Percentiles rank a stretch among this genome's conserved stretches.
Conservation (phyloP, 2,888 invertebrate genomes). For the Apantesis nais region DNA sequence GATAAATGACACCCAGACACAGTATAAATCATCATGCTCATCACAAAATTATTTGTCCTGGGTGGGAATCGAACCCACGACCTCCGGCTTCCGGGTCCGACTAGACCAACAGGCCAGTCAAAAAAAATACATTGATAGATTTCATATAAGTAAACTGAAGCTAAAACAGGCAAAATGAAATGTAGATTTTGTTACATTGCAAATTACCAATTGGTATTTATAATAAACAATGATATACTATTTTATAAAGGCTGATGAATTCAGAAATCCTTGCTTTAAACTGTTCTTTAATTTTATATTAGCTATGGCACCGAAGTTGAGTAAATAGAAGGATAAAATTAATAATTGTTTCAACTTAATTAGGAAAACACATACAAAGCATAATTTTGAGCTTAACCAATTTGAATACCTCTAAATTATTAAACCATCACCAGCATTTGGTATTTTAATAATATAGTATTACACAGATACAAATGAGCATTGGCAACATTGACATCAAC, state of each 20-base stretch:
- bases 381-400: slow-evolving; percentile 36
- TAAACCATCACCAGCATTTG: slow-evolving; percentile 49
- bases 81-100: too few species aligned
- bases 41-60: too few species aligned
- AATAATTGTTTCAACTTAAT: slow-evolving; percentile 33
- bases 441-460: slow-evolving; percentile 32
- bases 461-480: slow-evolving; percentile 29
- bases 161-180: neutral
- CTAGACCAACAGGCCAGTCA: too few species aligned
- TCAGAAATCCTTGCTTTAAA: neutral
- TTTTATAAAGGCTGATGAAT: neutral
- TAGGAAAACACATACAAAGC: slow-evolving; percentile 46
- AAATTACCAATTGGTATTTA: neutral
- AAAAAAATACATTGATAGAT: too few species aligned
- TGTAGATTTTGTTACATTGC: neutral
- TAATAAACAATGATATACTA: neutral
- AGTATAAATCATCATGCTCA: too few species aligned
- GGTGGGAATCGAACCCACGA: too few species aligned
- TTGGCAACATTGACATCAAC: slow-evolving; percentile 42
- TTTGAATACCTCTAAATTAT: slow-evolving; percentile 43
- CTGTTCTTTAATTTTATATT: slow-evolving; percentile 14
- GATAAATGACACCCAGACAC: too few species aligned
- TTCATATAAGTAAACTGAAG: neutral
- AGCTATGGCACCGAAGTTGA: slow-evolving; percentile 45
- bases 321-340: slow-evolving; percentile 17